phyloP scores from a whole-genome alignment of 2,797 vertebrate species.

The Pelodytes ibericus region DNA sequence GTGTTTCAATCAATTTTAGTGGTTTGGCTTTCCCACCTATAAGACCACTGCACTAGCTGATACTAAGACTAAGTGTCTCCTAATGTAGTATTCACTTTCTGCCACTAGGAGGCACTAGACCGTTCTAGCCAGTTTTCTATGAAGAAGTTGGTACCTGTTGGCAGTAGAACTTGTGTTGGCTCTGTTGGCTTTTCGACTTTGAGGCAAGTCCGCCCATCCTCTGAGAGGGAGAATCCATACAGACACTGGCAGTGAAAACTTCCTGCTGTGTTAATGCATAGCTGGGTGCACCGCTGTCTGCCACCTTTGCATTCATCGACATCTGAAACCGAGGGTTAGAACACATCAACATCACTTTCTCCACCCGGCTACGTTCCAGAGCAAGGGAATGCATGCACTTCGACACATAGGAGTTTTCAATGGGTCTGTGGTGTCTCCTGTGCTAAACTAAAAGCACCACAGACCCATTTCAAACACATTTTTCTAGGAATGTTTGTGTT shows the following conservation, averaged over 20 bases:
- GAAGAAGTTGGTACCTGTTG: conserved; percentile 5
- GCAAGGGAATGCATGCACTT: too few species aligned
- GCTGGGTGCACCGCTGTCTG: conserved; percentile 73
- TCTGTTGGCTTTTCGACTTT: conserved; percentile 22
- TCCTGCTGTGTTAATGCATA: conserved; percentile 81
- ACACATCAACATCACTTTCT: not conserved
- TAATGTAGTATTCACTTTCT: not conserved
- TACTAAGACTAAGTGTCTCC: too few species aligned
- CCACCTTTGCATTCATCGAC: conserved; percentile 80
- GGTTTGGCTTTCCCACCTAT: too few species aligned
- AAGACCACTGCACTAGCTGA: too few species aligned
- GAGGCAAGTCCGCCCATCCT: conserved; percentile 69
- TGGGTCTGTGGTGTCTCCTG: too few species aligned
- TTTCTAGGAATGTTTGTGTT: too few species aligned
- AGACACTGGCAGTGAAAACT: conserved; percentile 80
- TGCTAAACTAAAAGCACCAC: too few species aligned
- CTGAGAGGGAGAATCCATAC: conserved; percentile 73
- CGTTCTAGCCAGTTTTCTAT: not conserved
- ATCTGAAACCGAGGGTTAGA: conserved; percentile 69
- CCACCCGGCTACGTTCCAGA: not conserved
- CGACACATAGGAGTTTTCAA: too few species aligned
- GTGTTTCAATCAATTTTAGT: too few species aligned
- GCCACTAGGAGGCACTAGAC: not conserved
- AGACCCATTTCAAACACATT: too few species aligned
- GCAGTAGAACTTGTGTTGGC: too few species aligned